Evolutionary conservation across 2,113 vertebrate species (phyloP), one percentile per base, ranked within the genome.

Genomic region (Haemorhous mexicanus): DNA sequence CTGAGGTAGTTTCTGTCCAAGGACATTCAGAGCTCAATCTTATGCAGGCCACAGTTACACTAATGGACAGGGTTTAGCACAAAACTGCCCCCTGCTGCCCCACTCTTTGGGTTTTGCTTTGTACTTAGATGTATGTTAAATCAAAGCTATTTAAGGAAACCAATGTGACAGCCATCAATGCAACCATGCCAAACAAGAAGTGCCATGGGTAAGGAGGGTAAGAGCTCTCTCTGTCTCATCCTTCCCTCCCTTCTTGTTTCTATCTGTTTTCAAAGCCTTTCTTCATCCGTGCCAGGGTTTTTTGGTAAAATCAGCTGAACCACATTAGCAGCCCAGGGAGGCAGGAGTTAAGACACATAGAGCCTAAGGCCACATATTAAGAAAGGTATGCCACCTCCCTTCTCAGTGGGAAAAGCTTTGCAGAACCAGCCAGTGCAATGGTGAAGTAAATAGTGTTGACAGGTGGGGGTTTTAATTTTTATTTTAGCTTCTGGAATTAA

Each of bases 311-410:
- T 61, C 11, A 87, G 76, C 64, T 72, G 47, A 84, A 72, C 27
- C 44, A 47, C 44, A 10, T 37, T 47, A 87, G 58, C 11, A 47
- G 86, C 69, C 27, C 52, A 84, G 76, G 76, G 44, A 92, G 61
- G 64, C 84, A 84, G 56, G 39, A 92, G n/a, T 93, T 94, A 97
- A 97, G 96, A 97, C 94, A 93, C 64, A 55, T 21, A 70, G 73
- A 92, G 86, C 94, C 94, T 94, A 97, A 97, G 96, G 95, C 91
- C 94, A 97, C 93, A 80, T 63, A 26, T 52, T 90, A 87, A 92
- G 76, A 67, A 85, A 92, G 86, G 64, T 32, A 64, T n/a, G 35
- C 11, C 39, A 55, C 50, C 73, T 86, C 85, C 64, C 64, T 78
- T 75, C 1, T 1, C 72, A 89, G 66, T 0, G 0, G 56, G 22